phyloP scores from a whole-genome alignment of 2,888 invertebrate species.

The Julus scandinavius region DNA sequence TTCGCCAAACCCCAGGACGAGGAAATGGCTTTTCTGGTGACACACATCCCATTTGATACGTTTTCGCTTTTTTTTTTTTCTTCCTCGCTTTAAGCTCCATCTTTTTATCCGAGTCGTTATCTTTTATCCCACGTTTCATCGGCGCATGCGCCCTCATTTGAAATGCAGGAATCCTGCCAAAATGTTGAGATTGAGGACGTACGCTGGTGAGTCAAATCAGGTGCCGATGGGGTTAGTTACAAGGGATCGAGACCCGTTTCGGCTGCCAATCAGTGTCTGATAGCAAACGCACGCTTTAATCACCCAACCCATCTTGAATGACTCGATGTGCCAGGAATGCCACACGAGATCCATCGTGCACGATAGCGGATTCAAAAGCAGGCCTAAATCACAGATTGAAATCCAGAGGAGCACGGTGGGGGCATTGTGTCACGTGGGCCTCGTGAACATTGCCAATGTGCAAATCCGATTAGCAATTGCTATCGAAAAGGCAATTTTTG shows the following conservation, averaged over 20 bases:
- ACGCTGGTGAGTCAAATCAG: not conserved
- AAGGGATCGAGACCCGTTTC: not conserved
- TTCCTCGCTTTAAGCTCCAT: slow-evolving; percentile 12
- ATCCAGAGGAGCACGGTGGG: not conserved
- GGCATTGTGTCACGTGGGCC: not conserved
- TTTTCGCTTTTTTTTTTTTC: not conserved
- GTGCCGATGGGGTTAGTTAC: not conserved
- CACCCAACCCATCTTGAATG: not conserved
- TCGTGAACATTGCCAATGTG: not conserved
- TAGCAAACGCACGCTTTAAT: slow-evolving; percentile 16
- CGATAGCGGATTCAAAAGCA: not conserved
- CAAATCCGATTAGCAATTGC: slow-evolving; percentile 25
- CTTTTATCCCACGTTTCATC: not conserved
- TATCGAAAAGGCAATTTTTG: not conserved
- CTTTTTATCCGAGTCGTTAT: slow-evolving; percentile 33
- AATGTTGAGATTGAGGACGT: slow-evolving; percentile 1
- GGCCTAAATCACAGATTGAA: not conserved
- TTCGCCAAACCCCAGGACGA: slow-evolving; percentile 11
- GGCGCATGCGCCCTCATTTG: slow-evolving; percentile 30
- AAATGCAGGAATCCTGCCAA: slow-evolving; percentile 47
- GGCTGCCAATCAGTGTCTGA: slow-evolving; percentile 19
- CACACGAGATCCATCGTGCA: not conserved
- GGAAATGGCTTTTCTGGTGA: slow-evolving; percentile 33
- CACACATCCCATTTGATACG: slow-evolving; percentile 33
- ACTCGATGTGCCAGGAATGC: not conserved